phyloP scores from a whole-genome alignment of 2,797 vertebrate genomes.

The Hippopotamyrus pictus region DNA sequence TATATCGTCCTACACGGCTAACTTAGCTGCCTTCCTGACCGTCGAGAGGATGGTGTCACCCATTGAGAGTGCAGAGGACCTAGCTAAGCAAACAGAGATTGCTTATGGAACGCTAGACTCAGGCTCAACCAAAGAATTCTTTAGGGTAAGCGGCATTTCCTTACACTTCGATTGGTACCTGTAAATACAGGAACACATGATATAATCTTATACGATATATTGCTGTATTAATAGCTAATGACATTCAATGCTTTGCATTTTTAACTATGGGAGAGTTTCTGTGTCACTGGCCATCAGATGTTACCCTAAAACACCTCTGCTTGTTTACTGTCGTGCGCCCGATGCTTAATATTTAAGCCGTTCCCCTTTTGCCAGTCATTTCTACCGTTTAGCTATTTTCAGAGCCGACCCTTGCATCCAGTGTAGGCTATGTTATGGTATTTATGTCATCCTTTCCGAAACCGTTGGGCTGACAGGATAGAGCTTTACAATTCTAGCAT shows the following conservation, averaged over 20 bases:
- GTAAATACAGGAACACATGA: background rate
- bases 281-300: background rate
- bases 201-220: background rate
- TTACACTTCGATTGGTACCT: background rate
- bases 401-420: background rate
- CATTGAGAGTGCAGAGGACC: conserved; percentile 92
- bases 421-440: background rate
- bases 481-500: background rate
- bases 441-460: background rate
- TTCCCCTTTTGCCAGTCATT: background rate
- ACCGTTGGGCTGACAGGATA: background rate
- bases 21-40: conserved; percentile 95
- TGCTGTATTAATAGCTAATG: background rate
- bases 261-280: background rate
- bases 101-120: conserved; percentile 94
- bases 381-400: background rate
- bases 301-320: background rate
- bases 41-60: conserved; percentile 98
- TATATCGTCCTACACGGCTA: conserved; percentile 98
- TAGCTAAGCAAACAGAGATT: conserved; percentile 95
- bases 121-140: conserved; percentile 96
- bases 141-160: conserved; percentile 73
- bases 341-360: background rate
- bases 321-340: background rate
- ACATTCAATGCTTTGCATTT: background rate